Conservation (phyloP, 2,888 invertebrate genomes). For the Drosophila pseudotakahashii region DNA sequence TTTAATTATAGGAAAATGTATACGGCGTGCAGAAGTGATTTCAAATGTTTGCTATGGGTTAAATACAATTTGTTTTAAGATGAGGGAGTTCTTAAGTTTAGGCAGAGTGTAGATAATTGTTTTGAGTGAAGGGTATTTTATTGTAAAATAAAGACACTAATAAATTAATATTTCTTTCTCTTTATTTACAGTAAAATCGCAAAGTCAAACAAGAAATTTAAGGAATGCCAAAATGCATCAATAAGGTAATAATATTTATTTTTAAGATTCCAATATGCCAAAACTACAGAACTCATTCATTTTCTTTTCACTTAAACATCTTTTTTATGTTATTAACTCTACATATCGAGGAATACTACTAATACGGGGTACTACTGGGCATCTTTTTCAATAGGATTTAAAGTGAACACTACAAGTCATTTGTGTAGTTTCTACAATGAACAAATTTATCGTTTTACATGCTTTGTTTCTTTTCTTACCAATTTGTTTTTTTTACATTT, state of each 20-base stretch:
- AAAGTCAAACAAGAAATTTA: not conserved
- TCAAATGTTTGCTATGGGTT: slow-evolving; percentile 47
- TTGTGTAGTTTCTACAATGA: slow-evolving; percentile 65
- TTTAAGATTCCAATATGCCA: too few relatives aligned
- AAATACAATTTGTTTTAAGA: slow-evolving; percentile 53
- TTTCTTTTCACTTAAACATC: not conserved
- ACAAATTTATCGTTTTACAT: slow-evolving; percentile 55
- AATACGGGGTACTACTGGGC: slow-evolving; percentile 53
- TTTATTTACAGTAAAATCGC: not conserved
- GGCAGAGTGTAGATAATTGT: not conserved
- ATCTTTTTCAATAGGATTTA: slow-evolving; percentile 11
- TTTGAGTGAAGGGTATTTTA: too few relatives aligned
- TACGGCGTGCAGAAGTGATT: slow-evolving; percentile 53
- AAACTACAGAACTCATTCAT: slow-evolving; percentile 6
- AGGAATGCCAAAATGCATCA: not conserved
- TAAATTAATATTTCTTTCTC: too few relatives aligned
- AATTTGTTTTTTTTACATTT: slow-evolving; percentile 68
- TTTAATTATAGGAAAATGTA: slow-evolving; percentile 24
- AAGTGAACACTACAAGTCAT: slow-evolving; percentile 61
- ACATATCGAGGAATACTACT: slow-evolving; percentile 24
- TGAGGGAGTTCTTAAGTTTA: slow-evolving; percentile 3
- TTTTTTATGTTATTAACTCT: slow-evolving; percentile 27
- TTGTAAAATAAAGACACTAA: too few relatives aligned
- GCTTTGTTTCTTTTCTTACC: slow-evolving; percentile 67
- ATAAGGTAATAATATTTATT: not conserved